phyloP scores from a whole-genome alignment of 2,888 invertebrate species.

The Polylopha cassiicola region DNA sequence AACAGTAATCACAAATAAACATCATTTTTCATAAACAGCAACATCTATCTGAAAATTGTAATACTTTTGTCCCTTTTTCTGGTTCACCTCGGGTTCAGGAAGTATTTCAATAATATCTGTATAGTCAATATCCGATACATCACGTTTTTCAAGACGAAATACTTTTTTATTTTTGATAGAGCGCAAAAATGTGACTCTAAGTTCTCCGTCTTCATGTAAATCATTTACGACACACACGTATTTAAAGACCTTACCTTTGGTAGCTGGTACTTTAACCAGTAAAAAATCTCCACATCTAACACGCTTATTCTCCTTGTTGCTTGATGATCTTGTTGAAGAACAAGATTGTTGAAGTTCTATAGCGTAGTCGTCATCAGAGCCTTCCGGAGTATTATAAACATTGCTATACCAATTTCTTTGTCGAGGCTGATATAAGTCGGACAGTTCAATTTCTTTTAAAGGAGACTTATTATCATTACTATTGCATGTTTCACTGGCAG shows the following conservation, averaged over 20 bases:
- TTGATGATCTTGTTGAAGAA: neutral
- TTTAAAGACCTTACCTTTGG: neutral
- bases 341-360: neutral
- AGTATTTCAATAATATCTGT: conserved; percentile 5
- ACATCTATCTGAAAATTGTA: neutral
- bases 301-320: conserved; percentile 1
- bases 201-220: neutral
- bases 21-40: too few relatives aligned
- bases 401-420: neutral
- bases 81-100: neutral
- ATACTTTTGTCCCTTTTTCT: conserved; percentile 1
- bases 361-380: neutral
- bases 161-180: neutral
- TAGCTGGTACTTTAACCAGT: neutral
- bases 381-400: neutral
- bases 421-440: neutral
- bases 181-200: neutral
- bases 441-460: neutral
- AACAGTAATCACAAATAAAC: too few relatives aligned
- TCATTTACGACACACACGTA: neutral
- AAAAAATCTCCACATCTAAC: conserved; percentile 1
- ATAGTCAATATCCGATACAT: conserved; percentile 3
- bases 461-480: too few relatives aligned
- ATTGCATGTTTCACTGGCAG: too few relatives aligned
- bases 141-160: neutral